Evolutionary conservation across 2,888 invertebrate genomes (phyloP), one percentile per base, ranked within the genome.

Genomic region (Lasioglossum morio): DNA sequence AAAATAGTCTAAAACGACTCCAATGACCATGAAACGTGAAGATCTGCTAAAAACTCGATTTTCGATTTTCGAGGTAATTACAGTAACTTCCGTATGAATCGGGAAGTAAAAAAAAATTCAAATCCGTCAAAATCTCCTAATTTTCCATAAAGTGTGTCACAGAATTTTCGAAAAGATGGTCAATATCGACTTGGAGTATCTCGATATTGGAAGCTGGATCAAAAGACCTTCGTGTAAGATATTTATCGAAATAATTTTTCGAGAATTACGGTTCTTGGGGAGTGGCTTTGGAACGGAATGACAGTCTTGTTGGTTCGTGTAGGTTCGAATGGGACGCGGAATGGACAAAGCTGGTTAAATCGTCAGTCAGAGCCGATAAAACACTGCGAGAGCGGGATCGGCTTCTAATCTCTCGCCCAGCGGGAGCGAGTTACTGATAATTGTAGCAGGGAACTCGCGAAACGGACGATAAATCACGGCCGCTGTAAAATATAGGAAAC

Each of bases 401-500:
- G 87, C 78, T 89, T 83, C 90, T 90, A 90, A 90, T 90, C 90
- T 90, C 90, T 89, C 78, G 84, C 86, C 84, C 87, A 74, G 87
- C 87, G 84, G 85, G 90, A 85, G 75, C 85, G 85, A 85, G 90
- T 91, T 89, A 88, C 90, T 90, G 91, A 91, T 91, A 91, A 91
- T 91, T 91, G 91, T 88, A 81, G 69, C 86, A 85, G 89, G 87
- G 82, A 87, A 90, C 85, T 86, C 87, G 91, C 88, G 88, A 90
- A 90, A 90, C 90, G 91, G 76, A 87, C 90, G 90, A 92, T 92
- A 92, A 92, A 92, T 92, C 92, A 92, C 89, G 83, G 78, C 66
- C 81, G 87, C 87, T 89, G 91, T 92, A 90, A 92, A 92, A 92
- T 92, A 92, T 91, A 92, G 90, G 92, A 92, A 92, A 88, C 92